phyloP scores from a whole-genome alignment of 2,888 invertebrate species.

The Watsonalla binaria region DNA sequence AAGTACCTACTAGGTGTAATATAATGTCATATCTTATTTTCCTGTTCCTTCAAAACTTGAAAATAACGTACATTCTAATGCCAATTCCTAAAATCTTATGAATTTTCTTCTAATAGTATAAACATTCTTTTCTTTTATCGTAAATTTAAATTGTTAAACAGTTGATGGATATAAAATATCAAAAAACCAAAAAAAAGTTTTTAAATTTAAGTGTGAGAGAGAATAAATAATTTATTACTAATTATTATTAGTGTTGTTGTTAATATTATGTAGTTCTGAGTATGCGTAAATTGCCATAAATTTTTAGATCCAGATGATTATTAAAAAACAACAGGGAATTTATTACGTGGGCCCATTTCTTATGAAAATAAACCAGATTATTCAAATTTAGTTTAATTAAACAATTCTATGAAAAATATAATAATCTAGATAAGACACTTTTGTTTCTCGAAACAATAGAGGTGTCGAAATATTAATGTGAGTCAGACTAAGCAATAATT shows the following conservation, averaged over 20 bases:
- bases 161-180: not conserved
- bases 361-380: not conserved
- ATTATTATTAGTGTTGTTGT: no score
- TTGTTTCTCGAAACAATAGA: slow-evolving; percentile 8
- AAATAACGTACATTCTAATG: not conserved
- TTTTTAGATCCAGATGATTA: no score
- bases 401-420: not conserved
- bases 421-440: not conserved
- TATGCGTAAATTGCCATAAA: no score
- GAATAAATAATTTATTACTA: not conserved
- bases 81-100: slow-evolving; percentile 12
- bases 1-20: not conserved
- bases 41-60: not conserved
- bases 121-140: not conserved
- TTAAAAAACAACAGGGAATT: no score
- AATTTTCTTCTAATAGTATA: slow-evolving; percentile 8
- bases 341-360: no score
- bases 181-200: not conserved
- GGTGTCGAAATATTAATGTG: slow-evolving; percentile 43
- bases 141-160: not conserved
- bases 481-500: slow-evolving; percentile 53
- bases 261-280: no score
- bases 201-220: not conserved
- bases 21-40: not conserved
- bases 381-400: not conserved